Conservation (phyloP, 2,888 invertebrate genomes). For the Platycheirus albimanus region DNA sequence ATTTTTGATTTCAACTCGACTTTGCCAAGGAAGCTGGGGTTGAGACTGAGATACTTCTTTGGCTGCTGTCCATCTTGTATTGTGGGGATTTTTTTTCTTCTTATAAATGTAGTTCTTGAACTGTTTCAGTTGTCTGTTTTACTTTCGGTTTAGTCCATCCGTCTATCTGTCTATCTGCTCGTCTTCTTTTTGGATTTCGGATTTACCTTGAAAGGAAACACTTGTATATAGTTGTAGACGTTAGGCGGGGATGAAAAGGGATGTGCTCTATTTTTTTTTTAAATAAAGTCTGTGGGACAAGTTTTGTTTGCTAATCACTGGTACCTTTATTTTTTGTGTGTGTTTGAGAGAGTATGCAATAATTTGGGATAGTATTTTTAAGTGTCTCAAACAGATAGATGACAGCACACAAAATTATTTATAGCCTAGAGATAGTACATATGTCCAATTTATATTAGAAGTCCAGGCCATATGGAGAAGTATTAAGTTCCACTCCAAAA, state of each 20-base stretch:
- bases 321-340: too few relatives aligned
- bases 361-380: too few relatives aligned
- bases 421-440: too few relatives aligned
- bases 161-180: constrained; percentile 65
- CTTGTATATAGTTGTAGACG: constrained; percentile 18
- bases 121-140: constrained; percentile 48
- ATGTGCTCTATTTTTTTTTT: constrained; percentile 36
- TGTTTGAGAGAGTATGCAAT: too few relatives aligned
- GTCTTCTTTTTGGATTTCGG: constrained; percentile 39
- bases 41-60: constrained; percentile 1
- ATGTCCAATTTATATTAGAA: too few relatives aligned
- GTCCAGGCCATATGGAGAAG: too few relatives aligned
- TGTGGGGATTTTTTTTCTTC: constrained; percentile 1
- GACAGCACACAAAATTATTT: too few relatives aligned
- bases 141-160: constrained; percentile 57
- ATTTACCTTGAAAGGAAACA: constrained; percentile 23
- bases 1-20: background rate
- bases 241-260: constrained; percentile 6
- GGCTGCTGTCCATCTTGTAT: constrained; percentile 40
- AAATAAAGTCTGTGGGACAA: constrained; percentile 22
- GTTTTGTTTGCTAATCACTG: background rate
- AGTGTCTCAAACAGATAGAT: too few relatives aligned
- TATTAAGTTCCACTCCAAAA: too few relatives aligned
- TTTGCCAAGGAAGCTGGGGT: background rate
- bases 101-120: constrained; percentile 17